Evolutionary conservation across 2,888 invertebrate genomes (phyloP).

Genomic region (Orthonychiurus folsomi): DNA sequence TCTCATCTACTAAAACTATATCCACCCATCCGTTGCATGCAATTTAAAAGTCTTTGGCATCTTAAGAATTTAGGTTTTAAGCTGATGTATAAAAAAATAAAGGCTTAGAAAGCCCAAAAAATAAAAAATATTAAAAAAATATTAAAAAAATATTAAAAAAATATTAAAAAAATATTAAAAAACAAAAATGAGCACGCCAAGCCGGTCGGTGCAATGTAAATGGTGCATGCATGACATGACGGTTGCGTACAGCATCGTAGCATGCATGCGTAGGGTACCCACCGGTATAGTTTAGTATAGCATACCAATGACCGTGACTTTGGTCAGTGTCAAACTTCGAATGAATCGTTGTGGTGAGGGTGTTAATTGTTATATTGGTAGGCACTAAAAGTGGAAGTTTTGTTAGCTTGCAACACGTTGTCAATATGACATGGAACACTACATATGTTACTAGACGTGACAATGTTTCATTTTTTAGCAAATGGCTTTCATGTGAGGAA

Average conservation of each 20-base stretch:
- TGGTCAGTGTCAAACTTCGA: background rate
- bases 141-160: conserved; percentile 19
- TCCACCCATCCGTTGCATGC: too few relatives aligned
- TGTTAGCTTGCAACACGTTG: background rate
- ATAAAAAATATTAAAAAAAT: conserved; percentile 19
- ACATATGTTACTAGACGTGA: background rate
- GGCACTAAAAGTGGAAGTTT: background rate
- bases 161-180: conserved; percentile 15
- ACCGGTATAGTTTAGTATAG: background rate
- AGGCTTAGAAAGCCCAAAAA: conserved; percentile 22
- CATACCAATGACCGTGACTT: conserved; percentile 1
- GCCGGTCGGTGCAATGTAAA: too few relatives aligned
- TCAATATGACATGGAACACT: background rate
- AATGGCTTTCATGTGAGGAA: background rate
- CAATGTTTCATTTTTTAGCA: background rate
- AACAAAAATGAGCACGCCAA: background rate
- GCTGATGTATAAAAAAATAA: conserved; percentile 20
- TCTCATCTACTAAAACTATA: too few relatives aligned
- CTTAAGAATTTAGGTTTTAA: conserved; percentile 10
- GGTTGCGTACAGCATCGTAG: too few relatives aligned
- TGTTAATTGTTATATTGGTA: background rate
- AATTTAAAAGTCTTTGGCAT: background rate
- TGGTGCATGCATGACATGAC: background rate
- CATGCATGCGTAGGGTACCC: background rate
- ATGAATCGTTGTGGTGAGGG: background rate